A percentile compares a stretch with the other conserved stretches of the same genome.
phyloP scores from a whole-genome alignment of 2,797 vertebrate genomes.

The Sebastes minor region DNA sequence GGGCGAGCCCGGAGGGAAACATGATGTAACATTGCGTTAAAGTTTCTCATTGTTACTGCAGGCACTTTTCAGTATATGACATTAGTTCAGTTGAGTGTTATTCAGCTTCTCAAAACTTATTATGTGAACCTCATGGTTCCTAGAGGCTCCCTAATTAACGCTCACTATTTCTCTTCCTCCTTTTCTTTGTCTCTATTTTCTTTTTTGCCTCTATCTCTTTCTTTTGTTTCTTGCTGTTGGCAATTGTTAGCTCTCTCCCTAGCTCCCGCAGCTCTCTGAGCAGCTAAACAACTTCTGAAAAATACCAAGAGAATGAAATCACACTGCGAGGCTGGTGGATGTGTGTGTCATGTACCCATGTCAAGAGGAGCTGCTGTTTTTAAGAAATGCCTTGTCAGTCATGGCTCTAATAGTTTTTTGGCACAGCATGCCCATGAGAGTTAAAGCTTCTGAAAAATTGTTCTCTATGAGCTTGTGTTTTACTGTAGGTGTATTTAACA shows the following conservation, averaged over 20 bases:
- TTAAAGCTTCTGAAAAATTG: not conserved
- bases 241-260: slow-evolving; percentile 24
- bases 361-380: slow-evolving; percentile 21
- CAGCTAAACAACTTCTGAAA: slow-evolving; percentile 40
- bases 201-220: not conserved
- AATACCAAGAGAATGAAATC: slow-evolving; percentile 26
- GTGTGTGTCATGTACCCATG: slow-evolving; percentile 14
- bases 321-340: slow-evolving; percentile 12
- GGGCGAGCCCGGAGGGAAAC: slow-evolving; percentile 23
- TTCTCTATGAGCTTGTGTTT: not conserved
- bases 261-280: slow-evolving; percentile 16
- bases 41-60: slow-evolving; percentile 49
- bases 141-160: slow-evolving; percentile 45
- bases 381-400: not conserved
- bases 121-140: slow-evolving; percentile 26
- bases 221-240: slow-evolving; percentile 30
- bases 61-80: slow-evolving; percentile 42
- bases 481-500: not conserved
- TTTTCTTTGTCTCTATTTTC: not conserved
- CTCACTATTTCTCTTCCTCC: slow-evolving; percentile 12
- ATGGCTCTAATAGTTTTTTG: not conserved
- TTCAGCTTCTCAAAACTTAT: slow-evolving; percentile 30
- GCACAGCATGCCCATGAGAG: not conserved
- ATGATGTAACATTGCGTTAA: slow-evolving; percentile 55
- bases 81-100: slow-evolving; percentile 36